These are phyloP conservation scores for Sinotaia quadrata DNA, from an alignment of 2,888 invertebrate genomes.

Conservation along the genomic window DNA sequence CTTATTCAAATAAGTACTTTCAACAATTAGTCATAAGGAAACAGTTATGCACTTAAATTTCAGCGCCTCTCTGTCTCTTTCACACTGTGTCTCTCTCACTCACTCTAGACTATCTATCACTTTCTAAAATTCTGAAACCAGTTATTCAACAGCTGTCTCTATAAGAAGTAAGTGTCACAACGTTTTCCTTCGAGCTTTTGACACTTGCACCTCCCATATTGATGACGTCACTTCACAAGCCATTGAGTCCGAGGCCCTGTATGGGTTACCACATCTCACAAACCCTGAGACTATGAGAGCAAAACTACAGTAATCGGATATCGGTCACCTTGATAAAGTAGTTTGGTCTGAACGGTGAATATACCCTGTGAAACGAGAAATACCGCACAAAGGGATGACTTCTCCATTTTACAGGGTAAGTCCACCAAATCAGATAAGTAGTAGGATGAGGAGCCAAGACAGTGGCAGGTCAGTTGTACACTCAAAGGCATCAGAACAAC, in stretches of 20 bases:
- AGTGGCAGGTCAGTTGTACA: no score
- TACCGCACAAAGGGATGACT: slow-evolving; percentile 42
- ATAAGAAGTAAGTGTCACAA: slow-evolving; percentile 16
- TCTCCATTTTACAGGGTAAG: slow-evolving; percentile 69
- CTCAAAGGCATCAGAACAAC: no score
- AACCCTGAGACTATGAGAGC: not conserved
- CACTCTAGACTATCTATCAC: not conserved
- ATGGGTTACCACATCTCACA: not conserved
- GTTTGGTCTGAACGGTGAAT: slow-evolving; percentile 51
- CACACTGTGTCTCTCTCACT: not conserved
- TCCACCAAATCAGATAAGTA: slow-evolving; percentile 35
- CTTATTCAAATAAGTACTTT: no score
- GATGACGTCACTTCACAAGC: slow-evolving; percentile 16
- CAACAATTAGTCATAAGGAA: no score
- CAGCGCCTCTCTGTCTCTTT: not conserved
- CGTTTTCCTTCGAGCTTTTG: slow-evolving; percentile 12
- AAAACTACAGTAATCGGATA: not conserved
- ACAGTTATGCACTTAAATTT: no score
- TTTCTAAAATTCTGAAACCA: no score
- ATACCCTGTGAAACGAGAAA: slow-evolving; percentile 69
- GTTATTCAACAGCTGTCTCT: no score
- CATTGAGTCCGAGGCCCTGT: slow-evolving; percentile 1
- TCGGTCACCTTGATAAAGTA: no score
- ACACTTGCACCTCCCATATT: slow-evolving; percentile 24
- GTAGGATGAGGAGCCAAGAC: no score